Conservation (phyloP, 2,888 invertebrate species). For the Aricia artaxerxes region DNA sequence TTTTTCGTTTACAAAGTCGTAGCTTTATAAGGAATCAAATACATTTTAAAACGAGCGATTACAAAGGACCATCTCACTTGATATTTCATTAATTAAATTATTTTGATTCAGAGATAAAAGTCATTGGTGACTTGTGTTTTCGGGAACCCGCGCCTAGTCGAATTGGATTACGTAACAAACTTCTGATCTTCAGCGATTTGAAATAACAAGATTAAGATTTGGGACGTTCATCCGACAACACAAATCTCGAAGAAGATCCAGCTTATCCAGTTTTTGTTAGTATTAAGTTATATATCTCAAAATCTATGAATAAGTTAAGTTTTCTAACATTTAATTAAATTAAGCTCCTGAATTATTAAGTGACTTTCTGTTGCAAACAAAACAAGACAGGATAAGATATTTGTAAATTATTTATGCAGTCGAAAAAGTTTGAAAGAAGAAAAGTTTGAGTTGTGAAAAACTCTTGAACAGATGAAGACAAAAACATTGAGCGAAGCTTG, state of each 20-base stretch:
- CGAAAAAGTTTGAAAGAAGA: slow-evolving; percentile 2
- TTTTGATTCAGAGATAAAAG: slow-evolving; percentile 9
- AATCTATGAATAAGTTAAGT: background rate
- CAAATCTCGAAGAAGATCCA: background rate
- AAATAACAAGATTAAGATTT: slow-evolving; percentile 1
- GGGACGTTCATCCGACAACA: background rate
- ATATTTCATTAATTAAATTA: background rate
- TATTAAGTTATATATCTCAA: no score
- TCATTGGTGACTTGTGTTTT: background rate
- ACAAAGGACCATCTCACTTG: background rate
- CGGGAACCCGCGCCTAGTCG: background rate
- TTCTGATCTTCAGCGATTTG: slow-evolving; percentile 4
- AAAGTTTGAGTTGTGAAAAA: background rate
- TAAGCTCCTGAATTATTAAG: background rate
- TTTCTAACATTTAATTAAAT: background rate
- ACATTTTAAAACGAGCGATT: background rate
- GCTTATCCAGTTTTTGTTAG: no score
- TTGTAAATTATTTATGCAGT: background rate
- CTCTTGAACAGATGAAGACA: background rate
- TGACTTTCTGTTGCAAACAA: slow-evolving; percentile 12
- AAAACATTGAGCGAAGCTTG: background rate
- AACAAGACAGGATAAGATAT: background rate
- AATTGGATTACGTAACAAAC: slow-evolving; percentile 10
- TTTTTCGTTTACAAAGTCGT: background rate
- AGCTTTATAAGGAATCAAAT: background rate